These are phyloP conservation scores for Catostylus mosaicus DNA, from an alignment of 30 jellyfish, hydroid and myxozoan genomes.

Conservation along the genomic window DNA sequence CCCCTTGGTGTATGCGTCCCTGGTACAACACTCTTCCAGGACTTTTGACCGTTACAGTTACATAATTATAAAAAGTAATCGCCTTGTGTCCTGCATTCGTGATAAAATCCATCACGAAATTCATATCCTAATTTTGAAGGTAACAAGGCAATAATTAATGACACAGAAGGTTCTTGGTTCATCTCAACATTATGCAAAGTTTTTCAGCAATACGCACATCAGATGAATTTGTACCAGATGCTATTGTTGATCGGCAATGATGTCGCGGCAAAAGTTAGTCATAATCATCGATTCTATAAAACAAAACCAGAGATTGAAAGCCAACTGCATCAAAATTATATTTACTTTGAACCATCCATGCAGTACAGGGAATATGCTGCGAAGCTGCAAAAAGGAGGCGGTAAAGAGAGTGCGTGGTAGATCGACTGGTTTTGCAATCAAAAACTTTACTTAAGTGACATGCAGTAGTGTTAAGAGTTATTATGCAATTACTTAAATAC, in stretches of 20 bases:
- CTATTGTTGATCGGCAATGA: neutral
- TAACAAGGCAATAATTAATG: slow-evolving; percentile 10
- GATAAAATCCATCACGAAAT: too few species aligned
- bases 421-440: too few species aligned
- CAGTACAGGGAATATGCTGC: neutral
- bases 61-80: too few species aligned
- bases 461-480: too few species aligned
- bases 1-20: too few species aligned
- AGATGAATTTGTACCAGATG: slow-evolving; percentile 12
- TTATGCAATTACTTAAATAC: too few species aligned
- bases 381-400: too few species aligned
- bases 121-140: neutral
- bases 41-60: too few species aligned
- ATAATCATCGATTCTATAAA: neutral
- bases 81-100: too few species aligned
- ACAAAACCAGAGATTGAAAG: slow-evolving; percentile 1
- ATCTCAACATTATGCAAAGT: slow-evolving; percentile 45
- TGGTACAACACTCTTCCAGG: too few species aligned
- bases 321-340: neutral
- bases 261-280: neutral
- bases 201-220: slow-evolving; percentile 14
- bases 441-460: too few species aligned
- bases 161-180: slow-evolving; percentile 46
- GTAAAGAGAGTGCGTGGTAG: too few species aligned
- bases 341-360: neutral